A percentile compares a stretch with the other conserved stretches of the same genome.
phyloP scores from a whole-genome alignment of 2,113 vertebrate species.

The Aspiorhynchus laticeps region DNA sequence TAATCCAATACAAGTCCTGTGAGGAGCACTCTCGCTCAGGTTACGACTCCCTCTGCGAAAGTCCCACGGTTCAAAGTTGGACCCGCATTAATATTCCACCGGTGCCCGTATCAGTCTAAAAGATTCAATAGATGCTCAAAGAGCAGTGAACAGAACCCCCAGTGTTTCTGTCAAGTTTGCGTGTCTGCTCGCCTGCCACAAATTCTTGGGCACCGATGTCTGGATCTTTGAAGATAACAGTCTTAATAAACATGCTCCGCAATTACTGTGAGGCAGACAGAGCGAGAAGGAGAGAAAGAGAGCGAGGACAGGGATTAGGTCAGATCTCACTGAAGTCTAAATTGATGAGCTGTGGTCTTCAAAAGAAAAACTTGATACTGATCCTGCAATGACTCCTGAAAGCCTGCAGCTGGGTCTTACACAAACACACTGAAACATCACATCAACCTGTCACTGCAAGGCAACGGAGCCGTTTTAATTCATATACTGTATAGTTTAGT shows the following conservation, averaged over 20 bases:
- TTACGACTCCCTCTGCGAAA: slow-evolving; percentile 59
- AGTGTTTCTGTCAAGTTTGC: slow-evolving; percentile 74
- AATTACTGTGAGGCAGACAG: slow-evolving; percentile 72
- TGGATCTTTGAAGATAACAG: slow-evolving; percentile 84
- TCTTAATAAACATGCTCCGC: slow-evolving; percentile 81
- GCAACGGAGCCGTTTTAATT: background rate
- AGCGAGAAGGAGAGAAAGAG: slow-evolving; percentile 39
- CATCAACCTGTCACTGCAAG: background rate
- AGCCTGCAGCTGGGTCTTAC: slow-evolving; percentile 52
- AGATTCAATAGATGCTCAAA: slow-evolving; percentile 54
- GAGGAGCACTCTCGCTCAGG: slow-evolving; percentile 63
- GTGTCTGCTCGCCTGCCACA: slow-evolving; percentile 67
- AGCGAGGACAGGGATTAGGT: slow-evolving; percentile 74
- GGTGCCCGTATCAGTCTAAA: slow-evolving; percentile 47
- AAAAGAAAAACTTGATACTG: slow-evolving; percentile 71
- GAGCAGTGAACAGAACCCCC: slow-evolving; percentile 61
- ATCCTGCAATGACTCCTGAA: slow-evolving; percentile 66
- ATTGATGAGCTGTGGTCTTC: slow-evolving; percentile 73
- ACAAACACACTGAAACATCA: slow-evolving; percentile 6
- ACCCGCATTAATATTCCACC: slow-evolving; percentile 73
- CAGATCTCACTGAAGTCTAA: slow-evolving; percentile 74
- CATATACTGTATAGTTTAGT: background rate
- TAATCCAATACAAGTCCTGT: slow-evolving; percentile 51
- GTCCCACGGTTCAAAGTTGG: slow-evolving; percentile 69
- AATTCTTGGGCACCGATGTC: slow-evolving; percentile 70